Base-by-base conservation (phyloP, 1,140 invertebrate species). In the Pteromalus puparum region DNA sequence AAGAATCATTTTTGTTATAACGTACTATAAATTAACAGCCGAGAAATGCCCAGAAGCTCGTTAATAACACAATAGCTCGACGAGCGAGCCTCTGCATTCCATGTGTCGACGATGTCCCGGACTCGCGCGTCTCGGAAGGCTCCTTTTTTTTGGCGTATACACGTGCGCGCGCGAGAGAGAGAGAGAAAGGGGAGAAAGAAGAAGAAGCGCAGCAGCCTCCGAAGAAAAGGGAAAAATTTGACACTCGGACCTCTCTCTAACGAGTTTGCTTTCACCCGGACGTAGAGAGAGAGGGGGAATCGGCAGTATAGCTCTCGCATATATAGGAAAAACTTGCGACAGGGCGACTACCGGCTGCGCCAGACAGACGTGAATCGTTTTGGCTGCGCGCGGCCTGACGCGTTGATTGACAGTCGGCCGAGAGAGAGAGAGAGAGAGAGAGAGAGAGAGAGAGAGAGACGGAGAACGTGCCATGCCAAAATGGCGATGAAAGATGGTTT, bases 401-500 rank as follows among this genome's bases (percentile, higher is more conserved):
- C 70, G 88, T 76, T 91, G 90, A 91, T 91, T 91, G 90, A 91
- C 90, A 91, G 89, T 82, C 89, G 89, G 88, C 73, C 89, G 68
- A 70, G 82, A 46, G 61, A 9, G 28, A 12, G 78, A 74, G 53
- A 53, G 61, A 81, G 68, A 72, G 70, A 30, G 85, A 85, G 76
- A 79, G 81, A 74, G 53, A 53, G 76, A 79, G 81, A 74, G 53
- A 53, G 61, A 81, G 68, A 72, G 70, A 18, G 84, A 86, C 76
- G 76, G 65, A 79, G 34, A 81, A 80, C 73, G 48, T 88, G 82
- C 79, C 86, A 87, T 78, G 78, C 83, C 89, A 90, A 90, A 91
- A 90, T 90, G 90, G 89, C 89, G 90, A 88, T 88, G 89, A 90
- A 87, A 88, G 90, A 90, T 88, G 88, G 86, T 90, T 90, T 90